Evolutionary conservation across 2,797 vertebrate genomes (phyloP).

Genomic region (Hemitrygon akajei): DNA sequence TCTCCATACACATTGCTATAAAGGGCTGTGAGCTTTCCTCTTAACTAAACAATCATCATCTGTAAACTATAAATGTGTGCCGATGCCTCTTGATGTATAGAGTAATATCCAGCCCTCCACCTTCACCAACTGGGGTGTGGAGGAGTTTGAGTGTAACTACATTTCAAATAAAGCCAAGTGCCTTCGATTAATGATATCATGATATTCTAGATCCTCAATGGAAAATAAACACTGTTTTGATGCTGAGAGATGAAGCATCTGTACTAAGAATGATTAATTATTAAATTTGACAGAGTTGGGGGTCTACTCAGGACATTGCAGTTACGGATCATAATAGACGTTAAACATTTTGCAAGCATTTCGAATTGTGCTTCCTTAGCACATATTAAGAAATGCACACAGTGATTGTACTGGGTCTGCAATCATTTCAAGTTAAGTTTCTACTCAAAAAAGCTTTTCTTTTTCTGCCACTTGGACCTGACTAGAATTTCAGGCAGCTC

Average conservation of each 20-base stretch:
- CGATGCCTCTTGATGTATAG: background rate
- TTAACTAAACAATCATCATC: background rate
- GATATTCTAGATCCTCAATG: background rate
- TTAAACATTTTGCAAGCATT: background rate
- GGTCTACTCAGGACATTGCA: background rate
- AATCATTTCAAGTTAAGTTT: background rate
- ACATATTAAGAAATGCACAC: background rate
- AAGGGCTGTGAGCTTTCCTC: background rate
- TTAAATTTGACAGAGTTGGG: background rate
- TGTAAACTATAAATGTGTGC: background rate
- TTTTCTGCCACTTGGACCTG: background rate
- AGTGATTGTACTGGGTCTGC: background rate
- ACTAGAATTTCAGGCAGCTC: background rate
- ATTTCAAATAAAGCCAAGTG: background rate
- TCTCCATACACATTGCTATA: background rate
- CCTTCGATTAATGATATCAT: background rate
- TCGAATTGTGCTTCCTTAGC: background rate
- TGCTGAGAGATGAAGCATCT: background rate
- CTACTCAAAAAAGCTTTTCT: background rate
- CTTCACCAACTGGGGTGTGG: background rate
- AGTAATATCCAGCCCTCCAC: background rate
- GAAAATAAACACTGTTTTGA: background rate
- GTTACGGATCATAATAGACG: background rate
- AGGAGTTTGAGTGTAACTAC: background rate
- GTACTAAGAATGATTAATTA: background rate